phyloP scores from a whole-genome alignment of 2,888 invertebrate genomes.

The Coremacera marginata region DNA sequence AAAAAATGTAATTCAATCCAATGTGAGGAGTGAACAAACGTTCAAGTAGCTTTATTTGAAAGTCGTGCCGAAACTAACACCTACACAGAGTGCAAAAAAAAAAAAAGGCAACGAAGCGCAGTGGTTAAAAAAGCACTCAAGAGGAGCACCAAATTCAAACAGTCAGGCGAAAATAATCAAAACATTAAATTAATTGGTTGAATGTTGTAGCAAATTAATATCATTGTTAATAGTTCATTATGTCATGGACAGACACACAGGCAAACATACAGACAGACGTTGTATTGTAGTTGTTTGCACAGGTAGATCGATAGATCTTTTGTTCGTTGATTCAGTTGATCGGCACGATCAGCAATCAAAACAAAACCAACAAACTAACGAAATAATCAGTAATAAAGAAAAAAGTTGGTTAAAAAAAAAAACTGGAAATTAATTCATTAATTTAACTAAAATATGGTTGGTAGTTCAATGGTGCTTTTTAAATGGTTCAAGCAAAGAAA shows the following conservation, averaged over 20 bases:
- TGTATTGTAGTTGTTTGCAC: no score
- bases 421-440: no score
- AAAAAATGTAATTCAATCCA: not conserved
- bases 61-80: not conserved
- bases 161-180: not conserved
- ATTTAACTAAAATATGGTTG: no score
- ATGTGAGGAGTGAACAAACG: not conserved
- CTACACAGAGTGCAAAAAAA: not conserved
- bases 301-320: not conserved
- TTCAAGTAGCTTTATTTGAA: not conserved
- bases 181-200: slow-evolving; percentile 12
- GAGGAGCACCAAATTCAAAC: no score
- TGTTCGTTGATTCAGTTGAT: not conserved
- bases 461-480: no score
- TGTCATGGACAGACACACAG: slow-evolving; percentile 3
- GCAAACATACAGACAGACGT: not conserved
- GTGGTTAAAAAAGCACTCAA: not conserved
- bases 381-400: no score
- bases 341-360: not conserved
- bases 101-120: not conserved
- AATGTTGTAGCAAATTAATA: slow-evolving; percentile 17
- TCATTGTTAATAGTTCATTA: slow-evolving; percentile 20
- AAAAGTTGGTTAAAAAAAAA: no score
- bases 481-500: no score
- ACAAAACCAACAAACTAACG: no score